Evolutionary conservation across 2,888 invertebrate genomes (phyloP), one percentile per base, ranked within the genome.

Genomic region (Acrobasis consociella): DNA sequence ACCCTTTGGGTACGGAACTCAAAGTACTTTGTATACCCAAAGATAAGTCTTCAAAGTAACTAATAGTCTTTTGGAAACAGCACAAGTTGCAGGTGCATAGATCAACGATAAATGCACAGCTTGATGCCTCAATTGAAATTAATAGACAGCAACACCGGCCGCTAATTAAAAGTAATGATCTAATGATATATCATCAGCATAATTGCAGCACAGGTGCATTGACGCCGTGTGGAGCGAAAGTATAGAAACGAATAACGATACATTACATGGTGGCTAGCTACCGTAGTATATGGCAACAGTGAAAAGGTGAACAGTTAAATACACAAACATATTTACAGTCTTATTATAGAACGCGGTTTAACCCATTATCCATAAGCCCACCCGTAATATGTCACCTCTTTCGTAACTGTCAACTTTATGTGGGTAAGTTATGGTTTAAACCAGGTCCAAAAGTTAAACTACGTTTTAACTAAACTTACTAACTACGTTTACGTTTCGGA

Each of bases 161-260:
- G 10, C 15, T 56, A 56, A 56, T 56, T 56, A 56, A 46, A 42
- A 56, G 17, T 56, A 55, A 55, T 39, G 55, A 39, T 55, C 16
- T 56, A 56, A 56, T 56, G 56, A 42, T 56, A 56, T 46, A 56
- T 56, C 42, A 42, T 56, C 22, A 56, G 56, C 17, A 42, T 56
- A 52, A 52, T 31, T 52, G 52, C 52, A 56, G 17, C 16, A 42
- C 42, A 56, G 56, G 55, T 55, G 55, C 55, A 39, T 2, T 2
- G 17, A 38, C 10, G 42, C 13, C 17, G 42, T 56, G 42, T 56
- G 17, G 11, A 55, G 38, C 16, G 56, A 56, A 42, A 56, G 56
- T 56, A 22, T 22, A 22, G 13, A n/a, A n/a, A n/a, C n/a, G n/a
- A n/a, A n/a, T 17, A 10, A 15, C 9, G 16, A 15, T 16, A 39